Percentiles rank a stretch among this genome's conserved stretches.
These are phyloP conservation scores for Nowickia ferox DNA, from an alignment of 2,888 invertebrate species.

Conservation along the genomic window DNA sequence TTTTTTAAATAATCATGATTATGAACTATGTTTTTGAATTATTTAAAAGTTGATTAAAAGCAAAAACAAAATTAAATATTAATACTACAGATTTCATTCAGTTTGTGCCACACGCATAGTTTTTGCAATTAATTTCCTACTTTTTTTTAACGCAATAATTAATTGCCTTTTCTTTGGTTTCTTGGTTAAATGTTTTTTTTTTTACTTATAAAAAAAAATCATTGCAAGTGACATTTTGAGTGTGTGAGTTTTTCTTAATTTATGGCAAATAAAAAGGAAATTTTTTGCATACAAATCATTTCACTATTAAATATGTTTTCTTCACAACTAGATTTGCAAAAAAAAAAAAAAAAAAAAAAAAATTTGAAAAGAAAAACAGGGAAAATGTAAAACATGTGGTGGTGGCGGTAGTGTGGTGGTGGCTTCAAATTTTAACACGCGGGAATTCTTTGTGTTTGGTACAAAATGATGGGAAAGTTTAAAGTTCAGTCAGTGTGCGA, in stretches of 20 bases:
- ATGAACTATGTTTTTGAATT: constrained; percentile 44
- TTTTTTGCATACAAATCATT: constrained; percentile 34
- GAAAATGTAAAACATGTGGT: constrained; percentile 54
- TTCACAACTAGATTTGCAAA: background rate
- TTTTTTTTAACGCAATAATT: constrained; percentile 55
- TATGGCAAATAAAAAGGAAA: constrained; percentile 29
- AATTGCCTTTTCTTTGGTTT: constrained; percentile 55
- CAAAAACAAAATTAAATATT: background rate
- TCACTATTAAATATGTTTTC: constrained; percentile 15
- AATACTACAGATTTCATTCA: background rate
- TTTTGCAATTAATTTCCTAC: constrained; percentile 55
- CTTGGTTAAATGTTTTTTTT: constrained; percentile 14
- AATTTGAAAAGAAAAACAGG: background rate
- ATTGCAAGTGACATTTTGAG: constrained; percentile 68
- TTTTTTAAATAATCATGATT: constrained; percentile 33
- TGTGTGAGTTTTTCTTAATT: constrained; percentile 27
- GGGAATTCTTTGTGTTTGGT: constrained; percentile 20
- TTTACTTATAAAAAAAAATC: constrained; percentile 28
- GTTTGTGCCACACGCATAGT: constrained; percentile 66
- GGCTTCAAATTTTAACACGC: constrained; percentile 40
- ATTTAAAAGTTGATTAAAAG: constrained; percentile 12
- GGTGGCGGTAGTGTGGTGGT: constrained; percentile 39
- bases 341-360: background rate
- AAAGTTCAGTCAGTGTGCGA: constrained; percentile 58
- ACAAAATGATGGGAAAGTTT: constrained; percentile 63